Percentiles rank a stretch among this genome's conserved stretches.
Conservation (phyloP, 2,797 vertebrate genomes). For the Leptatherina wallacei region DNA sequence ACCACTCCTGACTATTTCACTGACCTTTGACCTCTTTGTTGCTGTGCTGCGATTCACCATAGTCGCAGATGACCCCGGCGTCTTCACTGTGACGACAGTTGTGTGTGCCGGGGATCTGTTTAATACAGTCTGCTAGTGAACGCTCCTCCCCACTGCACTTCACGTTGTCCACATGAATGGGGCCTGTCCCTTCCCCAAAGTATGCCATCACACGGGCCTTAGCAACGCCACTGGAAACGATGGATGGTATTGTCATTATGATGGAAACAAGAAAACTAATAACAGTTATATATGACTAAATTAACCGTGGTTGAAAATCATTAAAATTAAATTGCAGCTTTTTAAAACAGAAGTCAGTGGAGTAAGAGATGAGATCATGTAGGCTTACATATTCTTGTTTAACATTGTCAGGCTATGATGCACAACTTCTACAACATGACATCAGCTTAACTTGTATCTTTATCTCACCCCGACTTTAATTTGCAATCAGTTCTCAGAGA, state of each 20-base stretch:
- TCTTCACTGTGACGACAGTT: constrained; percentile 98
- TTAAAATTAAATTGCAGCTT: not conserved
- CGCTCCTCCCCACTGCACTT: constrained; percentile 91
- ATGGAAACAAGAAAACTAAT: not conserved
- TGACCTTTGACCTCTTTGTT: constrained; percentile 77
- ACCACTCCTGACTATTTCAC: constrained; percentile 17
- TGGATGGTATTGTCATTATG: constrained; percentile 1
- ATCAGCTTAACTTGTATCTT: constrained; percentile 44
- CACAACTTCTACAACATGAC: constrained; percentile 53
- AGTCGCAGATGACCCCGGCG: constrained; percentile 95
- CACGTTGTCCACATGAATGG: constrained; percentile 93
- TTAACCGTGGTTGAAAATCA: not conserved
- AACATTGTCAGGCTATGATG: constrained; percentile 59
- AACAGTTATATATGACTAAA: not conserved
- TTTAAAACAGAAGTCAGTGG: not conserved
- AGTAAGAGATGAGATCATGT: not conserved
- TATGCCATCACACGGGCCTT: constrained; percentile 95
- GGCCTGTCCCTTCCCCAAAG: constrained; percentile 94
- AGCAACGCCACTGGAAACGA: constrained; percentile 85
- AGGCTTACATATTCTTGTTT: constrained; percentile 36
- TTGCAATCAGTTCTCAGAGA: constrained; percentile 30
- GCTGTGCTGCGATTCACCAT: constrained; percentile 75
- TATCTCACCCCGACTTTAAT: constrained; percentile 57
- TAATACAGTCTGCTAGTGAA: constrained; percentile 91
- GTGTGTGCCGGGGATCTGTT: constrained; percentile 90